Evolutionary conservation across 2,113 vertebrate genomes (phyloP).

Genomic region (Puffinus mauretanicus): DNA sequence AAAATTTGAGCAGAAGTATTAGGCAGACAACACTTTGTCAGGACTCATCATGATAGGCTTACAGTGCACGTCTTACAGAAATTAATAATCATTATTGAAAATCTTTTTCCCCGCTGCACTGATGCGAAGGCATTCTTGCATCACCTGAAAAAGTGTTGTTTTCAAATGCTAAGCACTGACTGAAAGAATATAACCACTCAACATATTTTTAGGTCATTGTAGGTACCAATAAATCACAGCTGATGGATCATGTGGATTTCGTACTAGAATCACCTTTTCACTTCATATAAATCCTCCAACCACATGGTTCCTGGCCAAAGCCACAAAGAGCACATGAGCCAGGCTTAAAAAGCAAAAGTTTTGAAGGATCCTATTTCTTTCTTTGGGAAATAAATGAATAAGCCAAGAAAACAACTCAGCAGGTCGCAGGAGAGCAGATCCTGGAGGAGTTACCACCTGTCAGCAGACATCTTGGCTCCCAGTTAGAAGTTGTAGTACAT

Average conservation of each 20-base stretch:
- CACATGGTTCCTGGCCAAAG: not conserved
- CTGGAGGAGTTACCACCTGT: slow-evolving; percentile 19
- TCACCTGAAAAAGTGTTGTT: not conserved
- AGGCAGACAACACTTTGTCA: not conserved
- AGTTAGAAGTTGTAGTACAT: not conserved
- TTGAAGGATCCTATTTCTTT: not conserved
- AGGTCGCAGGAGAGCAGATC: not conserved
- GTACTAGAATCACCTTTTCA: not conserved
- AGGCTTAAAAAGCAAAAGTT: not conserved
- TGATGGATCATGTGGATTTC: not conserved
- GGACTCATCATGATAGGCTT: not conserved
- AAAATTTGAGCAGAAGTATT: not conserved
- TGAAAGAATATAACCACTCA: not conserved
- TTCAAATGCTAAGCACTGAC: not conserved
- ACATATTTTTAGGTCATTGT: not conserved
- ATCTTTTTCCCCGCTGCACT: not conserved
- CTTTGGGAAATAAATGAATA: not conserved
- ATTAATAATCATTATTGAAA: not conserved
- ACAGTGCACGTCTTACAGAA: not conserved
- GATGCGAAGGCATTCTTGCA: not conserved
- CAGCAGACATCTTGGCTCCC: not conserved
- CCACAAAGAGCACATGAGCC: not conserved
- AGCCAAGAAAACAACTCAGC: slow-evolving; percentile 27
- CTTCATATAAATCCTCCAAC: not conserved
- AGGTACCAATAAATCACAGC: slow-evolving; percentile 1